Base-by-base conservation (phyloP, 2,888 invertebrate genomes). In the Eristalis arbustorum region DNA sequence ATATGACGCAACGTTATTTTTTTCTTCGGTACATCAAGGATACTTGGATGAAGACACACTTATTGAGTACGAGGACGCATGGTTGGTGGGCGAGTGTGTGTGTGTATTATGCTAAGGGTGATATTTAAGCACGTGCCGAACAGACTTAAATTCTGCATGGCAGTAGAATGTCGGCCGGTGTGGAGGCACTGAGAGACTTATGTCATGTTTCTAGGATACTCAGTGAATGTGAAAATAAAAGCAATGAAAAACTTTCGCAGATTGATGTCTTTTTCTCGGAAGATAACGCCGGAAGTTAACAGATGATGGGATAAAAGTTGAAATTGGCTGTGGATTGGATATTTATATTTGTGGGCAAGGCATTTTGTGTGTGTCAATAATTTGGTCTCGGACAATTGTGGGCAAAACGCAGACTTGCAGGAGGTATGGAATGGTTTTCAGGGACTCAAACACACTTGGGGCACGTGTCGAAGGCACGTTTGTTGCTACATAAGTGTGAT, bases 91-190 rank as follows among this genome's bases (percentile, higher is more conserved):
- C 13, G 18, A n/a, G 34, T 42, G 10, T 31, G 31, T 31, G 31
- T 31, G 31, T 10, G 8, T 25, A 25, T 71, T 71, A n/a, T 74
- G 59, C 37, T 73, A 37, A 49, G 68, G 69, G 77, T 85, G 77
- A 77, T 61, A 56, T 61, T 61, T 23, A 66, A 85, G 77, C 85
- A 85, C 85, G 85, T 85, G 85, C 66, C 63, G 77, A 82, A 82
- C 82, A 62, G 49, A 31, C 49, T 18, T 2, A 49, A 49, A 49
- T 49, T 49, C 49, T 8, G 49, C 49, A 18, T 49, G 49, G 18
- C 18, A 49, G 8, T 49, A 18, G 18, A 49, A 49, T 42, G 2
- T 14, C 14, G 59, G 2, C 11, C n/a, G 8, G 25, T 57, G 5
- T 10, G 25, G 8, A 1, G 25, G 25, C 1, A 25, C 25, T 56